Percentiles rank a stretch among this genome's conserved stretches.
Conservation (phyloP, 2,797 vertebrate genomes). For the Sebastes oblongus region DNA sequence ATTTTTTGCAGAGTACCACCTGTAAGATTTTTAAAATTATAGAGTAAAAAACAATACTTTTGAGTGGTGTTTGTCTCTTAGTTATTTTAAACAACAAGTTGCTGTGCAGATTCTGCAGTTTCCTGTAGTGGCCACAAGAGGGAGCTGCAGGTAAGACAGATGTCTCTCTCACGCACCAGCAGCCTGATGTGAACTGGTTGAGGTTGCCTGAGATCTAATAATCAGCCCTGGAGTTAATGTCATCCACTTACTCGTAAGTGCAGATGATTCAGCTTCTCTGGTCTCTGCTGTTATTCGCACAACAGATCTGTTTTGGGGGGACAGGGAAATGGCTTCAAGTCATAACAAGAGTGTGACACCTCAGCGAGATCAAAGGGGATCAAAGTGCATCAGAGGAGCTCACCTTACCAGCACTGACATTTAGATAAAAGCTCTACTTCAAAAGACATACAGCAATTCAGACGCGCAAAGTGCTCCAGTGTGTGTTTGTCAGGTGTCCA, state of each 20-base stretch:
- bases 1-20: conserved; percentile 79
- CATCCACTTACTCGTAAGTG: conserved; percentile 55
- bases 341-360: conserved; percentile 78
- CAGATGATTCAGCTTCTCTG: conserved; percentile 62
- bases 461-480: conserved; percentile 52
- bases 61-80: conserved; percentile 65
- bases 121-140: conserved; percentile 49
- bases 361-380: conserved; percentile 76
- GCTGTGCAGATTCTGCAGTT: neutral
- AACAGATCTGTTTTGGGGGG: conserved; percentile 67
- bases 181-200: conserved; percentile 9
- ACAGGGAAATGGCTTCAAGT: conserved; percentile 61
- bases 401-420: conserved; percentile 73
- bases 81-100: conserved; percentile 27
- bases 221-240: conserved; percentile 37
- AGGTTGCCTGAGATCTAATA: conserved; percentile 44
- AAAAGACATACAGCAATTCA: conserved; percentile 74
- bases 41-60: conserved; percentile 80
- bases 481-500: conserved; percentile 67
- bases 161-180: neutral
- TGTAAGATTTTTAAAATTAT: conserved; percentile 78
- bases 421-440: conserved; percentile 79
- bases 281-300: conserved; percentile 63
- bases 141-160: conserved; percentile 54
- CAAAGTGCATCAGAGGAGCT: conserved; percentile 76